Evolutionary conservation across 2,113 vertebrate genomes (phyloP).

Genomic region (Potamarius usumacintae): DNA sequence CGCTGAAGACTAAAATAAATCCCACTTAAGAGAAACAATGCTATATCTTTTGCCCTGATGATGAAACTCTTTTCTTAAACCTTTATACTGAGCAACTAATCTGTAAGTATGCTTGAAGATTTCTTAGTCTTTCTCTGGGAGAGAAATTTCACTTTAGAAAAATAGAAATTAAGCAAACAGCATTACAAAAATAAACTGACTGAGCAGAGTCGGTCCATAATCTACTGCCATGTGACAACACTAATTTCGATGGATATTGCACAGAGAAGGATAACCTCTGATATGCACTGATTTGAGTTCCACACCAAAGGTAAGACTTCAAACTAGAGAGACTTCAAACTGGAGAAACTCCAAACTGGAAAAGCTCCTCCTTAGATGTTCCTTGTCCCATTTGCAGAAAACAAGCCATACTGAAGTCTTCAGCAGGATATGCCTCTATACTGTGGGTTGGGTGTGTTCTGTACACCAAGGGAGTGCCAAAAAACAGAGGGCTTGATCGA

Average conservation of each 20-base stretch:
- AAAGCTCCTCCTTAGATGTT: constrained; percentile 38
- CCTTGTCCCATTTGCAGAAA: constrained; percentile 37
- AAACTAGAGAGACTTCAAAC: not conserved
- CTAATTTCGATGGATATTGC: constrained; percentile 64
- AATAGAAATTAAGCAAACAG: constrained; percentile 73
- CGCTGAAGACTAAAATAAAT: constrained; percentile 17
- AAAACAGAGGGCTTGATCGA: constrained; percentile 57
- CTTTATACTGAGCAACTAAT: not conserved
- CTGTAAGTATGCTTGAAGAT: not conserved
- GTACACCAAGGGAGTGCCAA: constrained; percentile 2
- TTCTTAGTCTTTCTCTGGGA: not conserved
- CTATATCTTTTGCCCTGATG: constrained; percentile 65
- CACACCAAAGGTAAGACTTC: constrained; percentile 44
- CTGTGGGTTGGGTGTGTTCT: constrained; percentile 1
- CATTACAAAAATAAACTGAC: constrained; percentile 73
- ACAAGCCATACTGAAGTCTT: constrained; percentile 48
- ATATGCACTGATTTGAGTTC: constrained; percentile 50
- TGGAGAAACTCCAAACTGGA: not conserved
- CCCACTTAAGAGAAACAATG: constrained; percentile 49
- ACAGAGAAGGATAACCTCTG: constrained; percentile 64
- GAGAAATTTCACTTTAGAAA: constrained; percentile 65
- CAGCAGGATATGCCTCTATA: constrained; percentile 42
- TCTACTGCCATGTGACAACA: constrained; percentile 64
- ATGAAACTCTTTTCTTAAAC: constrained; percentile 40
- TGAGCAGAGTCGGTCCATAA: constrained; percentile 55